Base-by-base conservation (phyloP, 2,113 vertebrate species). In the Salvelinus alpinus region DNA sequence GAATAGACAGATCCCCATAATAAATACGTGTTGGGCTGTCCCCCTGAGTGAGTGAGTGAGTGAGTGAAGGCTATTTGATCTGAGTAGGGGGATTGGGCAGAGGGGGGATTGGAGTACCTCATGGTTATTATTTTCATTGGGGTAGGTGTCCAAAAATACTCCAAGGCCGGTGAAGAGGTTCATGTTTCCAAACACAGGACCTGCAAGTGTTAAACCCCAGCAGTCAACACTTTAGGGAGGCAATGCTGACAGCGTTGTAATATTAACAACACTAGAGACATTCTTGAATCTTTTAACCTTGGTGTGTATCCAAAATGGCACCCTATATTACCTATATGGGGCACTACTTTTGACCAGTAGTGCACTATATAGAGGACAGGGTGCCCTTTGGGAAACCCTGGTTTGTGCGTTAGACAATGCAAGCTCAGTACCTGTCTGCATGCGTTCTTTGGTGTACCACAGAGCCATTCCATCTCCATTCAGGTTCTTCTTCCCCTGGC, bases 401-500 rank as follows among this genome's bases (percentile, higher is more conserved):
- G 38, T 44, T 9, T 66, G 64, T 29, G 64, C 8, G 66, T 14
- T 29, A 65, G 29, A 31, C 25, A 44, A 9, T 22, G 31, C 13
- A 47, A n/a, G 38, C 18, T 29, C 9, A 11, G 4, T 79, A 96
- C 97, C 97, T 27, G 91, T 90, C 87, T 97, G 95, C 97, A 99
- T 98, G 70, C 96, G 95, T 4, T 99, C 97, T 89, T 93, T 97
- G 24, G 96, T 96, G 80, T 97, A 94, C 98, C 98, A 99, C 82
- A 99, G 80, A 2, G 96, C 97, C 54, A 99, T 85, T 0, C 97
- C 98, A 0, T 99, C 98, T 0, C 98, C 98, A 0, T 97, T 96
- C 22, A 99, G 91, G 75, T 97, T 97, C 80, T 98, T 99, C 91
- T 98, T 99, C 48, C 95, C 96, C 9, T 94, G 93, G 14, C 98